Percentiles rank a stretch among this genome's conserved stretches.
These are phyloP conservation scores for Hanleya hanleyi DNA, from an alignment of 2,888 invertebrate species.

Conservation along the genomic window DNA sequence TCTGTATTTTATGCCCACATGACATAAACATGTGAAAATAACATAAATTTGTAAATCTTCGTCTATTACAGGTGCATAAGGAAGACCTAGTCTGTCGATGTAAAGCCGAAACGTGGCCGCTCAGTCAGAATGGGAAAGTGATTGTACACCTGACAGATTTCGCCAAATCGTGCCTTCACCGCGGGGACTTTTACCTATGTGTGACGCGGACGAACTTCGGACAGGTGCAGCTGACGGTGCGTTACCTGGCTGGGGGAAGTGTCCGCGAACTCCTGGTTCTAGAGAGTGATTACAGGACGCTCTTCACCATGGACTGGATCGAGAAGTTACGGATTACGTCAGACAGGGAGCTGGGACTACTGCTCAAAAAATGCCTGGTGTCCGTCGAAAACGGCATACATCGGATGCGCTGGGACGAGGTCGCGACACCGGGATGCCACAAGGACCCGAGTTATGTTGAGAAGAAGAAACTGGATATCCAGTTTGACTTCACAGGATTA, in stretches of 20 bases:
- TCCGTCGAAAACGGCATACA: slow-evolving; percentile 45
- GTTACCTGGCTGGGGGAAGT: slow-evolving; percentile 13
- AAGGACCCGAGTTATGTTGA: not conserved
- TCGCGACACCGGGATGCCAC: not conserved
- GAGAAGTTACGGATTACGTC: slow-evolving; percentile 16
- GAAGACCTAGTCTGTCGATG: not conserved
- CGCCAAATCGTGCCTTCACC: not conserved
- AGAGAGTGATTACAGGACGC: slow-evolving; percentile 33
- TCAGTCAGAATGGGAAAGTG: not conserved
- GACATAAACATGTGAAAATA: too few species aligned
- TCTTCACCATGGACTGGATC: slow-evolving; percentile 35
- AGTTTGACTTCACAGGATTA: slow-evolving; percentile 4
- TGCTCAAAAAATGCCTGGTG: slow-evolving; percentile 40
- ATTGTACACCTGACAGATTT: slow-evolving; percentile 3
- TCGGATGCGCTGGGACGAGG: slow-evolving; percentile 45
- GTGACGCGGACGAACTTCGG: slow-evolving; percentile 27
- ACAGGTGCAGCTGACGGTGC: slow-evolving; percentile 29
- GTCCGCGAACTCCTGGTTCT: slow-evolving; percentile 24
- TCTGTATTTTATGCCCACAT: too few species aligned
- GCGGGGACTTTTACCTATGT: slow-evolving; percentile 38
- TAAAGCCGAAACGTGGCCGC: not conserved
- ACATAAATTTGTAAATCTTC: too few species aligned
- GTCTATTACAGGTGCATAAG: not conserved
- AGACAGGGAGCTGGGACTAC: slow-evolving; percentile 37
- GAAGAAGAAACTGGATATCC: not conserved